Percentiles rank a stretch among this genome's conserved stretches.
phyloP scores from a whole-genome alignment of 2,113 vertebrate genomes.

The Ovibos moschatus region DNA sequence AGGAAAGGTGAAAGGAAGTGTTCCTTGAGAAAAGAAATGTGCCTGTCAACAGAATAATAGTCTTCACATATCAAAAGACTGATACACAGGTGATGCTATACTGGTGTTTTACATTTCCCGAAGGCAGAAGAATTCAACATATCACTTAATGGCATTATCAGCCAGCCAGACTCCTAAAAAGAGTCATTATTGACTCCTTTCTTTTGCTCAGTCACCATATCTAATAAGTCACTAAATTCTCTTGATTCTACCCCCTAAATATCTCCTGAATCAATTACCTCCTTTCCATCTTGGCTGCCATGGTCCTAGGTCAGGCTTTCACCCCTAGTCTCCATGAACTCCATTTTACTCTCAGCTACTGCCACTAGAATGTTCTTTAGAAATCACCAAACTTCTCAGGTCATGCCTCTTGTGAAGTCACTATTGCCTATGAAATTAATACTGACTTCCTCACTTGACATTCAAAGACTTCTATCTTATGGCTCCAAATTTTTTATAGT shows the following conservation, averaged over 20 bases:
- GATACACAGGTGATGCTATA: background rate
- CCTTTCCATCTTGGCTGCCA: background rate
- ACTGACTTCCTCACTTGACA: background rate
- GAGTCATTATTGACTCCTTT: background rate
- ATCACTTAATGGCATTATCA: background rate
- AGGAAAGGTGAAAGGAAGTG: slow-evolving; percentile 28
- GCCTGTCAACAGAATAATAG: background rate
- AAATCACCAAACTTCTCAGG: background rate
- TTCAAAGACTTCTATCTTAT: background rate
- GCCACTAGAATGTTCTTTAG: background rate
- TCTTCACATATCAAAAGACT: background rate
- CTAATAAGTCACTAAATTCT: background rate
- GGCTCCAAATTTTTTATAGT: background rate
- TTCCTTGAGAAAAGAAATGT: background rate
- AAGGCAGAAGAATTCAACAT: background rate
- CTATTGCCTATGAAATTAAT: background rate
- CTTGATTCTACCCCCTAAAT: background rate
- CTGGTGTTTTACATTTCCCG: background rate
- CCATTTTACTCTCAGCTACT: background rate
- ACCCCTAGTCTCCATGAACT: background rate
- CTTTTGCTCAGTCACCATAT: background rate
- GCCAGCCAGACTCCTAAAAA: background rate
- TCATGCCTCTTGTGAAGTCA: background rate
- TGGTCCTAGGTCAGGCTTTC: background rate
- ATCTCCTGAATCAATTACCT: background rate